Conservation (phyloP, 2,113 vertebrate genomes). For the Pluvianellus socialis region DNA sequence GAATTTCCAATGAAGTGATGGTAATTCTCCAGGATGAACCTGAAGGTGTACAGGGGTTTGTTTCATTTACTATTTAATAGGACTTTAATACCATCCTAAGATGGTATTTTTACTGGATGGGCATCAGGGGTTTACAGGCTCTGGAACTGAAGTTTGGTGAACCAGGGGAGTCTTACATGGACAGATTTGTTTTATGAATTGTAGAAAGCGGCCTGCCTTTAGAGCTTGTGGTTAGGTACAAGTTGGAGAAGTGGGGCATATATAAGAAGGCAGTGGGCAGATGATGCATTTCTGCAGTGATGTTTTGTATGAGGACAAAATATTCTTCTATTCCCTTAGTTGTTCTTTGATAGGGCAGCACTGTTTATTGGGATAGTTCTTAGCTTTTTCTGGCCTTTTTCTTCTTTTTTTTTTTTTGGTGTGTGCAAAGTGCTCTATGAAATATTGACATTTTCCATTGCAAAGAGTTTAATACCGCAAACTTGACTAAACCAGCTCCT, state of each 20-base stretch:
- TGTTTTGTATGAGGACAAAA: neutral
- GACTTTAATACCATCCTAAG: neutral
- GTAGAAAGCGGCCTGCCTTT: neutral
- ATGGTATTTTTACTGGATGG: neutral
- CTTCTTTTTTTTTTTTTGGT: neutral
- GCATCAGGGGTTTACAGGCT: neutral
- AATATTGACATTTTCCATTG: neutral
- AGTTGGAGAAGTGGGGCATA: accelerated
- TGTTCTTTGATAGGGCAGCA: neutral
- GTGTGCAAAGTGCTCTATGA: neutral
- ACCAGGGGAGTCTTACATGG: neutral
- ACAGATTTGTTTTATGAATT: neutral
- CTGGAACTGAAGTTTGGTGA: neutral
- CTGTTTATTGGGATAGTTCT: neutral
- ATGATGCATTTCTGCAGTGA: neutral
- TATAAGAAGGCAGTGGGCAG: neutral
- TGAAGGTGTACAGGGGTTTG: neutral
- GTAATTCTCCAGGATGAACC: neutral
- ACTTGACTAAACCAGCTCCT: neutral
- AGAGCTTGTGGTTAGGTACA: neutral
- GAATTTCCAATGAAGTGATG: neutral
- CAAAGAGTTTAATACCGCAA: neutral
- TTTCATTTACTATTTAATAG: neutral
- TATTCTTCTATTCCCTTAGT: neutral
- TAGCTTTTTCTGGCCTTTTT: neutral